Evolutionary conservation across 2,113 vertebrate genomes (phyloP).

Genomic region (Pristiophorus japonicus): DNA sequence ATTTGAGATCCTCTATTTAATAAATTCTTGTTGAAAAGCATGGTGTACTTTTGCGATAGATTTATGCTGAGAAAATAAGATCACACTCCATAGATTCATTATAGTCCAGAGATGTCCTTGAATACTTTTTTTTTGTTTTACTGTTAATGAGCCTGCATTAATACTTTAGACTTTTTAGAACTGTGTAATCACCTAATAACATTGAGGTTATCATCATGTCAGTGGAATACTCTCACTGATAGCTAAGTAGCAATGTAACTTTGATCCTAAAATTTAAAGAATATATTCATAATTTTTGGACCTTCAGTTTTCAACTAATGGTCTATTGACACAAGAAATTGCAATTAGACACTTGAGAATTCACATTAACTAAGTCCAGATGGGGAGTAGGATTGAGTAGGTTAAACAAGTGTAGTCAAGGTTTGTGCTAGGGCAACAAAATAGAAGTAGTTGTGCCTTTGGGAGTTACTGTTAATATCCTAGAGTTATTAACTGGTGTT

Average conservation of each 20-base stretch:
- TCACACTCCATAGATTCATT: background rate
- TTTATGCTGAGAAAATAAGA: background rate
- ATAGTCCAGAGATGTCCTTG: background rate
- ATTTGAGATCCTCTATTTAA: background rate
- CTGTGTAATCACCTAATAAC: background rate
- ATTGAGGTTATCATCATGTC: background rate
- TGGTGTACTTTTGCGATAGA: background rate
- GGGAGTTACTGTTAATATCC: background rate
- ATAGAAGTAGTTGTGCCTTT: background rate
- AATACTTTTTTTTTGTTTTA: background rate
- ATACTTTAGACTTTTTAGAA: background rate
- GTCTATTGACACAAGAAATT: conserved; percentile 1
- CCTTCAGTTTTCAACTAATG: background rate
- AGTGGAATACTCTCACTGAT: background rate
- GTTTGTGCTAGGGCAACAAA: background rate
- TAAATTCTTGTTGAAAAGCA: background rate
- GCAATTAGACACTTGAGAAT: background rate
- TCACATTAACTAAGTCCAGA: background rate
- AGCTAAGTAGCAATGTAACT: background rate
- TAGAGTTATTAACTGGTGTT: background rate
- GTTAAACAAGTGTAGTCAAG: background rate
- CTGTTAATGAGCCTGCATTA: background rate
- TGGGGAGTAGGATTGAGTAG: background rate
- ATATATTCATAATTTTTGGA: background rate
- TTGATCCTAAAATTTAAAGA: background rate